phyloP scores from a whole-genome alignment of 1,140 invertebrate species.

The Thaumatotibia leucotreta region DNA sequence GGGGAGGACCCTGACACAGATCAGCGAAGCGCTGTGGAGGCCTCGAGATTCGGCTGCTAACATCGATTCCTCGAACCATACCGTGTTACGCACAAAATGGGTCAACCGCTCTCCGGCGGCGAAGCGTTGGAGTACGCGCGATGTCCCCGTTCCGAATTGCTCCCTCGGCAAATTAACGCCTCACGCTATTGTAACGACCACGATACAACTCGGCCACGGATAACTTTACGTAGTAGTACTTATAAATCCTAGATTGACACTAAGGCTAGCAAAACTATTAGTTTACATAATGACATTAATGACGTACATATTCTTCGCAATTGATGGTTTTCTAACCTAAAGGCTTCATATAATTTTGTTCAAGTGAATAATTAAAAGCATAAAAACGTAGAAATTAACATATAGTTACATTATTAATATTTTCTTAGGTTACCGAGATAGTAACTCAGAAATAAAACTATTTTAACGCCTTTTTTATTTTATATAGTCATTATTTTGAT shows the following conservation, averaged over 20 bases:
- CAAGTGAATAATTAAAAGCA: no score
- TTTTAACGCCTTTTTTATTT: no score
- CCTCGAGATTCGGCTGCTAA: conserved; percentile 65
- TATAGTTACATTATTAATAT: no score
- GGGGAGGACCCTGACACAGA: conserved; percentile 72
- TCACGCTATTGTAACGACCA: conserved; percentile 27
- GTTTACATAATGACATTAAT: neutral
- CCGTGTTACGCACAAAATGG: conserved; percentile 62
- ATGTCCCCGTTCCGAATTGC: conserved; percentile 58
- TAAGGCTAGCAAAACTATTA: neutral
- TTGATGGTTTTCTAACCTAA: neutral
- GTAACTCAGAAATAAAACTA: no score
- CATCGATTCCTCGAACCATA: conserved; percentile 65
- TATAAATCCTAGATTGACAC: neutral
- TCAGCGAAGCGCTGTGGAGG: conserved; percentile 56
- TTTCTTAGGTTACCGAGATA: no score
- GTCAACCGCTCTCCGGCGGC: conserved; percentile 52
- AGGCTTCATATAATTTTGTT: neutral
- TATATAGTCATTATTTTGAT: no score
- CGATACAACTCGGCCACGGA: conserved; percentile 39
- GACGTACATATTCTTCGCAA: neutral
- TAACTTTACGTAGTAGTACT: conserved; percentile 35
- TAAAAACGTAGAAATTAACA: no score
- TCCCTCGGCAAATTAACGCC: conserved; percentile 55
- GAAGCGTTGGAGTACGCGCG: conserved; percentile 38